Conservation (phyloP, 2,888 invertebrate genomes). For the Arctia plantaginis region DNA sequence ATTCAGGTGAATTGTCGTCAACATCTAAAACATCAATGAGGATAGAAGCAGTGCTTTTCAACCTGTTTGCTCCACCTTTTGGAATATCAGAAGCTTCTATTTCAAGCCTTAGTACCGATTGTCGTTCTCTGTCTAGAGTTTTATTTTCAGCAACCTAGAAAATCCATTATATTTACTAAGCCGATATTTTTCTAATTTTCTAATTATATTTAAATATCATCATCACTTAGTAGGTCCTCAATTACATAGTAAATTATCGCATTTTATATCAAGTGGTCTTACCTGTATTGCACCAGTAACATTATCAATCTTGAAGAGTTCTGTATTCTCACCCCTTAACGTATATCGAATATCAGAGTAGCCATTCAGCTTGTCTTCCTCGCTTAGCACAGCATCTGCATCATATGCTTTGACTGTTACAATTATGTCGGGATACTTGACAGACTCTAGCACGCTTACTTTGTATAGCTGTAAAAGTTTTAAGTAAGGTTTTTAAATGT, state of each 20-base stretch:
- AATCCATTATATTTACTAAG: not conserved
- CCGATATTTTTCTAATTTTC: not conserved
- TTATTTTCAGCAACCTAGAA: slow-evolving; percentile 87
- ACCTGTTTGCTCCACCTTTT: slow-evolving; percentile 88
- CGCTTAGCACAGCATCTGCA: slow-evolving; percentile 87
- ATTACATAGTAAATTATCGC: too few relatives aligned
- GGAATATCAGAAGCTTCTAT: slow-evolving; percentile 92
- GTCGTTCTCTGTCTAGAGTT: slow-evolving; percentile 90
- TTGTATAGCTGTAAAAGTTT: slow-evolving; percentile 86
- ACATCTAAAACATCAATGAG: slow-evolving; percentile 91
- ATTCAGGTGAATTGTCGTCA: slow-evolving; percentile 92
- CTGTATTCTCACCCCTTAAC: slow-evolving; percentile 90
- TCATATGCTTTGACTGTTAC: slow-evolving; percentile 90
- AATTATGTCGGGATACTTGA: slow-evolving; percentile 88
- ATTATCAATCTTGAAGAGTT: slow-evolving; percentile 90
- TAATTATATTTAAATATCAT: not conserved
- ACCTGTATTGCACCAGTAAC: slow-evolving; percentile 89
- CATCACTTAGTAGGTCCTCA: not conserved
- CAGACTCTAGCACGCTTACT: slow-evolving; percentile 90
- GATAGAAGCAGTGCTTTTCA: slow-evolving; percentile 88
- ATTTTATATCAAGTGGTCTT: slow-evolving; percentile 9
- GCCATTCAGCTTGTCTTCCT: slow-evolving; percentile 85
- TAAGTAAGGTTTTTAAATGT: not conserved
- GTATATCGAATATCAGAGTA: slow-evolving; percentile 91
- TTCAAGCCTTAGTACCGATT: slow-evolving; percentile 89